phyloP scores from a whole-genome alignment of 2,888 invertebrate species.

The Drosophila nr. perissopoda region DNA sequence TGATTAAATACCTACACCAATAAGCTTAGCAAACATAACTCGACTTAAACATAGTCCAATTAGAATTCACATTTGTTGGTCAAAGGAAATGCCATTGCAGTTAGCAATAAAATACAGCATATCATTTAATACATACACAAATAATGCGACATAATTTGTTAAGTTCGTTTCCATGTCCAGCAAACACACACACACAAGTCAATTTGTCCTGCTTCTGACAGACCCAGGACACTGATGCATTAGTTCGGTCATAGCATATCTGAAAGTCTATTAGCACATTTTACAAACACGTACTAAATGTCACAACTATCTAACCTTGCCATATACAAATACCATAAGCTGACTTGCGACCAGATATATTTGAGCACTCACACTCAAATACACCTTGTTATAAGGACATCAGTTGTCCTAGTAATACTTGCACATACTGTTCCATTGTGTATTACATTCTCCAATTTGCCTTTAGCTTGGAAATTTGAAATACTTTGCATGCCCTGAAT shows the following conservation, averaged over 20 bases:
- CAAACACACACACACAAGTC: slow-evolving; percentile 12
- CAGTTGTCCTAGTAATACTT: background rate
- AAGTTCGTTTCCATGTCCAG: slow-evolving; percentile 53
- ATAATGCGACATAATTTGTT: slow-evolving; percentile 70
- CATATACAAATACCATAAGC: slow-evolving; percentile 70
- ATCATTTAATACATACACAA: slow-evolving; percentile 24
- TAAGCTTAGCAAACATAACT: background rate
- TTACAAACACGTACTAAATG: slow-evolving; percentile 71
- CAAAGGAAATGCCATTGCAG: slow-evolving; percentile 20
- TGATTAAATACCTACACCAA: background rate
- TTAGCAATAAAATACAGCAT: slow-evolving; percentile 28
- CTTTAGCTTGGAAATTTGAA: background rate
- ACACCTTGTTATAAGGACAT: slow-evolving; percentile 10
- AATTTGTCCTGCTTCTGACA: slow-evolving; percentile 17
- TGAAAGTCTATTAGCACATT: slow-evolving; percentile 72
- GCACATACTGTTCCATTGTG: slow-evolving; percentile 1
- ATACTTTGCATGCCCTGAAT: background rate
- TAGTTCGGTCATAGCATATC: slow-evolving; percentile 27
- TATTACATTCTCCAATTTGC: background rate
- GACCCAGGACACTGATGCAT: slow-evolving; percentile 35
- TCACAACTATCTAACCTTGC: slow-evolving; percentile 39
- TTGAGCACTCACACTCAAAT: slow-evolving; percentile 24
- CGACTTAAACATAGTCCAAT: background rate
- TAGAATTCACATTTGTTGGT: background rate
- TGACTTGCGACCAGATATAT: slow-evolving; percentile 62